Evolutionary conservation across 2,888 invertebrate species (phyloP), one percentile per base, ranked within the genome.

Genomic region (Apoda limacodes): DNA sequence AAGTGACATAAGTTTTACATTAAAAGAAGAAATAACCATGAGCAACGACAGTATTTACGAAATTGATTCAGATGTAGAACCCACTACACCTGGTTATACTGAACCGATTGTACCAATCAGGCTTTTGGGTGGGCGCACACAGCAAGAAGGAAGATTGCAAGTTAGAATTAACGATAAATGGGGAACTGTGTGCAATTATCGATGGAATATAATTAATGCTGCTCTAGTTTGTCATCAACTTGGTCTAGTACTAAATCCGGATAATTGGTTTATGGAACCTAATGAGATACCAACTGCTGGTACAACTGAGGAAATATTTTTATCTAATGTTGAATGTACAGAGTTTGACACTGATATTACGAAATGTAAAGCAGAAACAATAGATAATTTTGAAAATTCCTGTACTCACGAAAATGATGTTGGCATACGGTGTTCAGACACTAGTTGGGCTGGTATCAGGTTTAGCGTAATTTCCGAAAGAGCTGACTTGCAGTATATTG

Each of bases 101-200:
- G 87, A 86, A 49, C 83, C 88, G 1, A 69, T 84, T 28, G 78
- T 88, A 1, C 89, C 90, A 1, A 88, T 96, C 4, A 83, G 95
- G 40, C 76, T 97, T 19, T 81, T 93, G 2, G 94, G 94, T 11
- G 95, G 95, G 1, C 82, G 85, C 39, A 88, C 89, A 2, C 85
- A 85, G 29, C 85, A 87, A 21, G 95, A 97, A 76, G 99, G 99
- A 1, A 83, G 97, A 43, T 63, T 95, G 20, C 93, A 94, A 80
- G 86, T 98, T 0, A 85, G 88, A 50, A 80, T 97, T 5, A 87
- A 91, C 35, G 90, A 89, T 1, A 87, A 88, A 59, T 98, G 98
- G 98, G 98, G 98, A 19, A 98, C 98, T 0, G 93, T 99, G 1
- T 99, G 99, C 60, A 93, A 93, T 68, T 94, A 98, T 59, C 93